Percentiles rank a stretch among this genome's conserved stretches.
phyloP scores from a whole-genome alignment of 2,888 invertebrate genomes.

The Eristalinus sepulchralis region DNA sequence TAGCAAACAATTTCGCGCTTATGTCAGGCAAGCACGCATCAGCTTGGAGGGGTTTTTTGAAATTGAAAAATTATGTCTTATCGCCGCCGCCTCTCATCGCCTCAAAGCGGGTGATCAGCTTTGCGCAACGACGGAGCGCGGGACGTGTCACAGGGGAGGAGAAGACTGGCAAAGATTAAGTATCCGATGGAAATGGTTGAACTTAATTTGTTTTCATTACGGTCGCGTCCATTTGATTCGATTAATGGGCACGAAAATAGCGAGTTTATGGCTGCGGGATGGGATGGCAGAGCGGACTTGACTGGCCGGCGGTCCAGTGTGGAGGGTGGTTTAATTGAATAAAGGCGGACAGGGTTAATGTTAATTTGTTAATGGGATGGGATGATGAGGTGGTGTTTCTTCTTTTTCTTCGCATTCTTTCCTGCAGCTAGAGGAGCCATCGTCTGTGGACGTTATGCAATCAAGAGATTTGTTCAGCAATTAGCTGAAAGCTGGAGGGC shows the following conservation, averaged over 20 bases:
- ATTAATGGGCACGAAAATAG: conserved; percentile 35
- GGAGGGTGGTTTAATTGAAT: conserved; percentile 17
- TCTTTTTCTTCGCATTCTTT: not conserved
- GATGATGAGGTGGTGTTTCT: not conserved
- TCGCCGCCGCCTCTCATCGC: conserved; percentile 6
- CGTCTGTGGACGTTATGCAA: not conserved
- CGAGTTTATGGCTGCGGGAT: not conserved
- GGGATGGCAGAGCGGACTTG: not conserved
- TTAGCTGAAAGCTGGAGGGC: not conserved
- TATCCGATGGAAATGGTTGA: conserved; percentile 18
- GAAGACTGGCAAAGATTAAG: conserved; percentile 38
- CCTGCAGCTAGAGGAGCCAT: not conserved
- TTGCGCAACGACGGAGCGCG: not conserved
- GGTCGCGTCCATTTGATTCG: conserved; percentile 19
- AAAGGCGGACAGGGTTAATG: conserved; percentile 13
- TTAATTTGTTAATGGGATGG: conserved; percentile 4
- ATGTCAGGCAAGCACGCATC: conserved; percentile 10
- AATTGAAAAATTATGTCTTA: conserved; percentile 46
- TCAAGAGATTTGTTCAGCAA: not conserved
- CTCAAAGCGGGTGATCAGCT: not conserved
- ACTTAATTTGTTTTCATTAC: conserved; percentile 41
- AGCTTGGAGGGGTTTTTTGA: not conserved
- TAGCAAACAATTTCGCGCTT: conserved; percentile 25
- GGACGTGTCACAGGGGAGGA: not conserved
- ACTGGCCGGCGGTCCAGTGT: not conserved